Conservation (phyloP, 2,113 vertebrate genomes). For the Ochotona curzoniae region DNA sequence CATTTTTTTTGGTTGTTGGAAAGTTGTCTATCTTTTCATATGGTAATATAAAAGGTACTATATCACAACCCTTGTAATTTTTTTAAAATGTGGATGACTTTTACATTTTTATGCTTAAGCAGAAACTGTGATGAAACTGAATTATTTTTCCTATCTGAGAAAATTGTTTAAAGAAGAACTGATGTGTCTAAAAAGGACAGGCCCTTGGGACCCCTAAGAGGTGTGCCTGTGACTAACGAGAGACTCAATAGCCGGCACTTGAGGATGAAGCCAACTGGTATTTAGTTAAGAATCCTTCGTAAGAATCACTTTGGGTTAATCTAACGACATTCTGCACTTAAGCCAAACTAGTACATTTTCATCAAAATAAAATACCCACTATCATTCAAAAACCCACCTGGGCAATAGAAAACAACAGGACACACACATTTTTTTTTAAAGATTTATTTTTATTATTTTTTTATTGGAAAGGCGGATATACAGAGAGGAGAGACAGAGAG, state of each 20-base stretch:
- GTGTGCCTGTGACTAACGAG: not conserved
- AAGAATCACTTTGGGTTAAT: not conserved
- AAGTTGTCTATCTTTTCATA: not conserved
- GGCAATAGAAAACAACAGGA: not conserved
- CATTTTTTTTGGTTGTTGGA: slow-evolving; percentile 5
- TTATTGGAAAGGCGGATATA: no score
- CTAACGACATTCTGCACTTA: not conserved
- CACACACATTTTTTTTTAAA: not conserved
- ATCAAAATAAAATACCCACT: slow-evolving; percentile 29
- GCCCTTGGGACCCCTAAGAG: not conserved
- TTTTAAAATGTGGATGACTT: not conserved
- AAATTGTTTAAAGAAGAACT: slow-evolving; percentile 22
- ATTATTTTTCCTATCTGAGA: not conserved
- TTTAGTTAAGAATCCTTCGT: not conserved
- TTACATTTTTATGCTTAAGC: slow-evolving; percentile 9
- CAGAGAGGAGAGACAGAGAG: no score
- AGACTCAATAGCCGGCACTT: not conserved
- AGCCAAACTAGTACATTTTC: not conserved
- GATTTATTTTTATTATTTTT: no score
- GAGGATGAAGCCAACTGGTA: not conserved
- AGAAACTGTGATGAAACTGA: not conserved
- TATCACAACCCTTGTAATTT: not conserved
- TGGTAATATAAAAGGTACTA: not conserved
- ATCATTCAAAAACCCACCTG: not conserved
- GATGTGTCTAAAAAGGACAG: not conserved